These are phyloP conservation scores for Myotis pilosus DNA, from an alignment of 2,797 vertebrate species.

Conservation along the genomic window DNA sequence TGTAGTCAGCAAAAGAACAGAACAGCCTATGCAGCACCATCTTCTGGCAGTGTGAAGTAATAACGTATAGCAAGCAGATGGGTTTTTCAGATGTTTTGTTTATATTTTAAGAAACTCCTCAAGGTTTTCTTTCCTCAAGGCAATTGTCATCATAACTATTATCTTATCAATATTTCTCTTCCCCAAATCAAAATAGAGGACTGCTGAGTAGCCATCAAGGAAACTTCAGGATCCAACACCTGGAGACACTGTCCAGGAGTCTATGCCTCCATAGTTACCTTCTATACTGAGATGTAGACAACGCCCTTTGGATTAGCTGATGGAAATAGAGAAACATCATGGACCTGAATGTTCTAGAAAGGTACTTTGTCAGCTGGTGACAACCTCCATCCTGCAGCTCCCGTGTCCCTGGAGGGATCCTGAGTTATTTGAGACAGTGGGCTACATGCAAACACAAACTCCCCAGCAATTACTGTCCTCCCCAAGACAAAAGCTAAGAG, in stretches of 20 bases:
- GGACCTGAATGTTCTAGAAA: neutral
- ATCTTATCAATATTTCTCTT: neutral
- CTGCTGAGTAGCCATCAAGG: neutral
- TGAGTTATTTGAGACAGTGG: neutral
- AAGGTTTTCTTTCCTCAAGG: neutral
- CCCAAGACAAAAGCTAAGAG: neutral
- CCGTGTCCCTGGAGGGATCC: rapidly evolving
- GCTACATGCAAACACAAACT: rapidly evolving
- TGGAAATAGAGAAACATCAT: neutral
- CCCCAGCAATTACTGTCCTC: neutral
- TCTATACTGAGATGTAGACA: neutral
- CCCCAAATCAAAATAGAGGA: neutral
- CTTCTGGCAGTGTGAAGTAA: constrained; percentile 79
- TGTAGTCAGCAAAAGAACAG: neutral
- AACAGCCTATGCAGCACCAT: constrained; percentile 75
- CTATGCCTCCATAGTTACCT: neutral
- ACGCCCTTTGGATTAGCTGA: neutral
- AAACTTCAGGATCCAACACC: neutral
- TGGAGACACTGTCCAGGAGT: neutral
- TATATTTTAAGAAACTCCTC: neutral
- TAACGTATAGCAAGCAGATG: neutral
- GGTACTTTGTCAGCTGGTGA: neutral
- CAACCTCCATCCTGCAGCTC: neutral
- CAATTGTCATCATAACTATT: neutral
- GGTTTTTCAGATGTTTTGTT: neutral